Percentiles rank a stretch among this genome's conserved stretches.
Evolutionary conservation across 2,888 invertebrate genomes (phyloP).

Genomic region (Bellardia bayeri): DNA sequence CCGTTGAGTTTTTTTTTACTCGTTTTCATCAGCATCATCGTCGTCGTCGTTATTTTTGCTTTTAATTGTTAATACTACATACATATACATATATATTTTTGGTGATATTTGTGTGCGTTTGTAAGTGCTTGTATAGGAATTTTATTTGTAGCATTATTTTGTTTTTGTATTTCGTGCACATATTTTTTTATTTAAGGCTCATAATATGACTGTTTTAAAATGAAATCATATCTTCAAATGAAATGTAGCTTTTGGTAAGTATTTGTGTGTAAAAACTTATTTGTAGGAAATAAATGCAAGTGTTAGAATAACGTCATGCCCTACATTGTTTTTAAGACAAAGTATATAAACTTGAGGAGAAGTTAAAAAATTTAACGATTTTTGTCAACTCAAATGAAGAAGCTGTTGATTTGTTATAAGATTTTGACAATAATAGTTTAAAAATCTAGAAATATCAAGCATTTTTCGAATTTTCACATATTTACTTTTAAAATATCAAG

Average conservation of each 20-base stretch:
- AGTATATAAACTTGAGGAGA: not conserved
- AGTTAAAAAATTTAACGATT: too few relatives aligned
- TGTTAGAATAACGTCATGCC: slow-evolving; percentile 26
- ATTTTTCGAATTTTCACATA: too few relatives aligned
- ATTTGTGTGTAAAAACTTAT: not conserved
- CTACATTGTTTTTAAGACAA: not conserved
- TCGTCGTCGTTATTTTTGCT: slow-evolving; percentile 70
- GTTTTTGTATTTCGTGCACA: not conserved
- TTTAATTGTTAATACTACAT: slow-evolving; percentile 75
- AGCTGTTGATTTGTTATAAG: too few relatives aligned
- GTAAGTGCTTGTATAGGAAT: slow-evolving; percentile 15
- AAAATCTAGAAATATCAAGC: too few relatives aligned
- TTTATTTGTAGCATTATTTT: slow-evolving; percentile 39
- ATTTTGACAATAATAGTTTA: too few relatives aligned
- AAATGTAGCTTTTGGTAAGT: not conserved
- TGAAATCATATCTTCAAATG: slow-evolving; percentile 61
- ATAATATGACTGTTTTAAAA: slow-evolving; percentile 63
- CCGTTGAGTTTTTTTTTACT: slow-evolving; percentile 53
- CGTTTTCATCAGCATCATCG: slow-evolving; percentile 70
- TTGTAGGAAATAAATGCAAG: not conserved
- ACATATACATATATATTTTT: slow-evolving; percentile 27
- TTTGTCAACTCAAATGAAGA: too few relatives aligned
- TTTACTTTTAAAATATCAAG: too few relatives aligned
- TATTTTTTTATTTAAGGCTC: slow-evolving; percentile 15
- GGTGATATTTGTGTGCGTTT: not conserved